Conservation (phyloP, 2,113 vertebrate species). For the Podarcis muralis region DNA sequence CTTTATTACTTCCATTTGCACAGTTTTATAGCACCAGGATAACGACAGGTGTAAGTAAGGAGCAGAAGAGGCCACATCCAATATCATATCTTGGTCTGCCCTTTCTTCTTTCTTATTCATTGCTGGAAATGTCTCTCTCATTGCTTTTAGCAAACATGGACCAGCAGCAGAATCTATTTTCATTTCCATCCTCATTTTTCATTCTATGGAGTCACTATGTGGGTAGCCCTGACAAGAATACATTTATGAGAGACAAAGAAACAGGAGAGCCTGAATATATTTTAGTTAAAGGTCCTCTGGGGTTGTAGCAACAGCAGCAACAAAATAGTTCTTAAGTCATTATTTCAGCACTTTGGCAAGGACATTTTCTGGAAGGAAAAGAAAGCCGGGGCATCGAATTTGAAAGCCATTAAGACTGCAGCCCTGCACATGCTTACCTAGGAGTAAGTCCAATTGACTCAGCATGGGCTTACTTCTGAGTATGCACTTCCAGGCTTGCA, state of each 20-base stretch:
- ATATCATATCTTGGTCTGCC: neutral
- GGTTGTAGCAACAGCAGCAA: conserved; percentile 26
- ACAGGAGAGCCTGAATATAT: conserved; percentile 51
- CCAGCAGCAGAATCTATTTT: conserved; percentile 50
- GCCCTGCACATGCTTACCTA: neutral
- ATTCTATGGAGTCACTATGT: conserved; percentile 39
- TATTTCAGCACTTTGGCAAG: conserved; percentile 52
- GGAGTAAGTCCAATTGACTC: neutral
- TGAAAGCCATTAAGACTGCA: conserved; percentile 32
- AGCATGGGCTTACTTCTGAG: neutral
- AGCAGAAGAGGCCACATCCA: neutral
- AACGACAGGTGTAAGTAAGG: neutral
- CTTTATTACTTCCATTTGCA: conserved; percentile 48
- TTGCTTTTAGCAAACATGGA: conserved; percentile 45
- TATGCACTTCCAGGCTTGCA: neutral
- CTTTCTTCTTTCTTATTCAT: conserved; percentile 42
- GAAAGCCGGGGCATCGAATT: conserved; percentile 37
- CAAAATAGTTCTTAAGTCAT: conserved; percentile 50
- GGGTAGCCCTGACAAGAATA: conserved; percentile 55
- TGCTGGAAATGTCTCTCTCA: conserved; percentile 25
- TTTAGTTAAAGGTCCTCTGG: conserved; percentile 51
- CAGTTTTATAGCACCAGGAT: conserved; percentile 16
- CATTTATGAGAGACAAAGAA: conserved; percentile 56
- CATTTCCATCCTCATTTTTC: conserved; percentile 62
- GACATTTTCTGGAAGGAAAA: conserved; percentile 38